Evolutionary conservation across 2,113 vertebrate genomes (phyloP).

Genomic region (Spea bombifrons): DNA sequence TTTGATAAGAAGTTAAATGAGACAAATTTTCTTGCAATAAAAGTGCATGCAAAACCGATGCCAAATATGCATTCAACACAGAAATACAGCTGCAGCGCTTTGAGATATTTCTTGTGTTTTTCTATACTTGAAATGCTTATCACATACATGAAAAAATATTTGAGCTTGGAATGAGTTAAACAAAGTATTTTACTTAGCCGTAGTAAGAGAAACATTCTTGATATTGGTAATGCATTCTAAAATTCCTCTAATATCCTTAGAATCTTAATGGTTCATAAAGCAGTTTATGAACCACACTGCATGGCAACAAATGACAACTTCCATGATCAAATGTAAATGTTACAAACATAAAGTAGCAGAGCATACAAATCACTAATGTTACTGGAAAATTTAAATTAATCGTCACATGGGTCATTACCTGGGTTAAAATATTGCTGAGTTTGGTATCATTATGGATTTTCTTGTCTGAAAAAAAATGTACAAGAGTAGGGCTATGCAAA

Average conservation of each 20-base stretch:
- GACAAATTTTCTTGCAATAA: too few species aligned
- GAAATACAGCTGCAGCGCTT: too few species aligned
- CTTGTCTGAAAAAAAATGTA: constrained; percentile 43
- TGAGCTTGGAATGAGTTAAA: background rate
- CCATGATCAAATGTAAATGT: constrained; percentile 40
- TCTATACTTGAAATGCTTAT: too few species aligned
- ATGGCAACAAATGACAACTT: constrained; percentile 26
- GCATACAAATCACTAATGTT: constrained; percentile 40
- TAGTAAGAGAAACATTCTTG: constrained; percentile 13
- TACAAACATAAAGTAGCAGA: constrained; percentile 38
- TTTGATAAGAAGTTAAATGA: too few species aligned
- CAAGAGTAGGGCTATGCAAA: too few species aligned
- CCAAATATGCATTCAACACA: too few species aligned
- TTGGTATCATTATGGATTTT: constrained; percentile 45
- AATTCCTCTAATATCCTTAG: constrained; percentile 21
- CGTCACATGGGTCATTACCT: constrained; percentile 26
- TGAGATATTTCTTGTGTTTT: too few species aligned
- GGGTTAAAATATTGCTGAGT: constrained; percentile 17
- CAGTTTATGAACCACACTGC: constrained; percentile 30
- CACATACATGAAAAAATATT: too few species aligned
- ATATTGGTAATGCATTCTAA: background rate
- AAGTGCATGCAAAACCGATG: too few species aligned
- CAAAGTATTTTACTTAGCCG: background rate
- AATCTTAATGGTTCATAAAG: constrained; percentile 35
- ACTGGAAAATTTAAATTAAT: constrained; percentile 31